Conservation (phyloP, 2,888 invertebrate species). For the Plemyria rubiginata region DNA sequence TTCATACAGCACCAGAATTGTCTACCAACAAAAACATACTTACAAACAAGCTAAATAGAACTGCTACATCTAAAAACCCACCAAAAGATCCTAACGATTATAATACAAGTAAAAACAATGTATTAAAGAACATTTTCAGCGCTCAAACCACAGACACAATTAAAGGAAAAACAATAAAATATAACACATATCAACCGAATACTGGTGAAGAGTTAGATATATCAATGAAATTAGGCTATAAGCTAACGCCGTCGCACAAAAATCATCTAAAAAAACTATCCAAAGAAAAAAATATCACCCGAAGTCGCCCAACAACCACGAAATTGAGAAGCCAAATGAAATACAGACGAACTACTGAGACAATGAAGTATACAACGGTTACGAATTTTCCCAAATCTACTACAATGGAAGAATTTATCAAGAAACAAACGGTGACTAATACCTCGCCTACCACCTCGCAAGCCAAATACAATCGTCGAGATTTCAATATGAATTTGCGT, state of each 20-base stretch:
- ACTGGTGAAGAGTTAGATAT: constrained; percentile 52
- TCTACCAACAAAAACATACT: not conserved
- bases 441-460: constrained; percentile 4
- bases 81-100: not conserved
- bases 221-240: constrained; percentile 18
- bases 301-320: not conserved
- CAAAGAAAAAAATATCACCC: constrained; percentile 5
- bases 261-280: not conserved
- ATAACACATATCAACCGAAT: constrained; percentile 62
- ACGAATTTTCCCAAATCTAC: not conserved
- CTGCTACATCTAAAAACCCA: not conserved
- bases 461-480: constrained; percentile 1
- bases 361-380: not conserved
- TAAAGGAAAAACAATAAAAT: constrained; percentile 46
- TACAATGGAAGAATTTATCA: not conserved
- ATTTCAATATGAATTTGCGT: constrained; percentile 18
- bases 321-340: constrained; percentile 4
- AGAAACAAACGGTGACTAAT: not conserved
- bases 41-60: not conserved
- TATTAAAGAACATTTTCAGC: not conserved
- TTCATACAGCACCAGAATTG: not conserved
- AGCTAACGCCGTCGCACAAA: not conserved
- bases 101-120: not conserved
- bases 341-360: constrained; percentile 2
- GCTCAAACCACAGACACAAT: not conserved